Evolutionary conservation across 2,888 invertebrate species (phyloP).

Genomic region (Pharmacophagus antenor): DNA sequence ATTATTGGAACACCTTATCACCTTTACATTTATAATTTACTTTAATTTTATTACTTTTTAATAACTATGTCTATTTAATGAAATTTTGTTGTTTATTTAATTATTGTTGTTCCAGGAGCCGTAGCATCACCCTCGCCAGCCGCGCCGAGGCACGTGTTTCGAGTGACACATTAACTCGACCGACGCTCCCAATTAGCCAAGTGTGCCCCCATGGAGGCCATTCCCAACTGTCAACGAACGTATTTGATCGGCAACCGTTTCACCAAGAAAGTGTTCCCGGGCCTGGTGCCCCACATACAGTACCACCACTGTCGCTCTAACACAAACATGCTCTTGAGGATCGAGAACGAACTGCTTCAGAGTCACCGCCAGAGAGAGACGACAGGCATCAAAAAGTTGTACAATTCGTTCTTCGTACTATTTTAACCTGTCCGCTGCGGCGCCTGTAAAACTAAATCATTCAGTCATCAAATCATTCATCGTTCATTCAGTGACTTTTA

Average conservation of each 20-base stretch:
- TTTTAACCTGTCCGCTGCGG: constrained; percentile 81
- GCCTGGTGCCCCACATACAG: constrained; percentile 56
- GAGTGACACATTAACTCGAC: constrained; percentile 32
- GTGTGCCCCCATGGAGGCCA: constrained; percentile 61
- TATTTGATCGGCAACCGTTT: constrained; percentile 58
- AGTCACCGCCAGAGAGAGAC: constrained; percentile 91
- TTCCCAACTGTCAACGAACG: constrained; percentile 48
- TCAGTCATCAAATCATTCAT: constrained; percentile 48
- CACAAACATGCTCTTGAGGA: constrained; percentile 85
- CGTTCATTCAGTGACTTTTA: constrained; percentile 58
- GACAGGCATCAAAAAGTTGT: constrained; percentile 91
- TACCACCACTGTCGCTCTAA: constrained; percentile 57
- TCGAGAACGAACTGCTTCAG: constrained; percentile 88
- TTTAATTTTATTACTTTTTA: no score
- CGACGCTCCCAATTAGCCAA: constrained; percentile 41
- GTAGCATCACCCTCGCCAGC: constrained; percentile 51
- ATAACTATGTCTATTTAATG: not conserved
- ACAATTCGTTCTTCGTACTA: constrained; percentile 92
- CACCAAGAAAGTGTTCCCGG: constrained; percentile 53
- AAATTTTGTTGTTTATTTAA: not conserved
- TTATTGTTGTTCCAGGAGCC: constrained; percentile 61
- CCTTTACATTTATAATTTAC: no score
- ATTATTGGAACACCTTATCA: no score
- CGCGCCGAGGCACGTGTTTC: constrained; percentile 39
- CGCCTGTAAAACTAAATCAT: constrained; percentile 35